A percentile compares a stretch with the other conserved stretches of the same genome.
phyloP scores from a whole-genome alignment of 2,113 vertebrate genomes.

The Salvelinus namaycush region DNA sequence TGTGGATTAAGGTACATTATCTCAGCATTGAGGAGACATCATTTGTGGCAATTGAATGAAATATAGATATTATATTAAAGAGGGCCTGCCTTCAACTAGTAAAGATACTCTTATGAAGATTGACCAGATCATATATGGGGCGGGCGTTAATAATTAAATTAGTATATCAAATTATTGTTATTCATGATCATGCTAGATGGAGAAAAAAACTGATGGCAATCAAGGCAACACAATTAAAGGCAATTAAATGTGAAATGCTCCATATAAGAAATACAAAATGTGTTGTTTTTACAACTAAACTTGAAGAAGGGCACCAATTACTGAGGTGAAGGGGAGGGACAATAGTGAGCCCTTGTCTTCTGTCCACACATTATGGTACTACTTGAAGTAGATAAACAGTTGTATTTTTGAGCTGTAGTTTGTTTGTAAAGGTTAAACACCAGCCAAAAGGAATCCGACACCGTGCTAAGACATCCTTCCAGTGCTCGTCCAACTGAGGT shows the following conservation, averaged over 20 bases:
- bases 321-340: not conserved
- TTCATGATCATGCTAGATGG: no score
- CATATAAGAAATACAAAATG: not conserved
- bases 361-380: not conserved
- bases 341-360: not conserved
- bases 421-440: not conserved
- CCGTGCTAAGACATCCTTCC: not conserved
- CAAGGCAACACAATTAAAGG: not conserved
- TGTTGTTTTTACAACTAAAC: not conserved
- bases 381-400: not conserved
- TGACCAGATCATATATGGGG: no score
- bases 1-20: conserved; percentile 12
- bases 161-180: no score
- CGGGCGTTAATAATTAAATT: no score
- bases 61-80: no score
- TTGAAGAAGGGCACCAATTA: not conserved
- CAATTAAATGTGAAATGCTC: not conserved
- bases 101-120: no score
- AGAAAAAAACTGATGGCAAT: not conserved
- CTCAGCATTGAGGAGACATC: not conserved
- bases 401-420: not conserved
- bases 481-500: not conserved
- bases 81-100: no score
- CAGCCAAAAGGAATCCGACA: not conserved
- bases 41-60: no score